Percentiles rank a stretch among this genome's conserved stretches.
phyloP scores from a whole-genome alignment of 2,888 invertebrate species.

The Melitaea athalia region DNA sequence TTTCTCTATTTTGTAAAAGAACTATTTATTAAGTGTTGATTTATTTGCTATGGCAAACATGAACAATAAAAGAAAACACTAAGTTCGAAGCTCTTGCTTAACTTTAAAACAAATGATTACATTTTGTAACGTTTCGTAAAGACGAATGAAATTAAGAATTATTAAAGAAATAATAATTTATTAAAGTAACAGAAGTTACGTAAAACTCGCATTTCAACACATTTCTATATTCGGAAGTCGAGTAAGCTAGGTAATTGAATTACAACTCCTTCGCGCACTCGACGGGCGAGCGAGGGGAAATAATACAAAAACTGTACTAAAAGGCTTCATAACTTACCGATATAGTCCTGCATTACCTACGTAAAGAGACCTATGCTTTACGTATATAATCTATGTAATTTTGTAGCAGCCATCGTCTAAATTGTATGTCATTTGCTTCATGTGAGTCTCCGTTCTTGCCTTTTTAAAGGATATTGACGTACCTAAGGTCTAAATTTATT shows the following conservation, averaged over 20 bases:
- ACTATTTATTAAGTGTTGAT: too few species aligned
- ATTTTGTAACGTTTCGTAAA: too few species aligned
- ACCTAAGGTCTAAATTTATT: too few species aligned
- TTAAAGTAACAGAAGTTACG: neutral
- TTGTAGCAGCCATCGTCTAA: slow-evolving; percentile 13
- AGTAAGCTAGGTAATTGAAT: slow-evolving; percentile 69
- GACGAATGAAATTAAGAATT: neutral
- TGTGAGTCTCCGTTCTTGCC: neutral
- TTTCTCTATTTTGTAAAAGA: too few species aligned
- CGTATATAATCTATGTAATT: slow-evolving; percentile 19
- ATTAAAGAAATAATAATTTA: neutral
- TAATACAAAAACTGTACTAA: slow-evolving; percentile 38
- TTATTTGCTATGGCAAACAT: too few species aligned
- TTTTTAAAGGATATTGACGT: neutral
- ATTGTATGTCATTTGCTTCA: neutral
- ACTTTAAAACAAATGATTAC: too few species aligned
- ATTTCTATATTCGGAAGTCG: slow-evolving; percentile 44
- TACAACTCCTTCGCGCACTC: slow-evolving; percentile 59
- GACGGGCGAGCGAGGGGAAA: slow-evolving; percentile 34
- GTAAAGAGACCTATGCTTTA: slow-evolving; percentile 21
- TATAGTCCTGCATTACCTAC: slow-evolving; percentile 18
- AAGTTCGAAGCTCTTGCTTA: too few species aligned
- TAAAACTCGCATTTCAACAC: slow-evolving; percentile 27
- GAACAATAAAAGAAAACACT: too few species aligned
- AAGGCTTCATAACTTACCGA: slow-evolving; percentile 61